These are phyloP conservation scores for Alethe castanea DNA, from an alignment of 2,113 vertebrate genomes.

Conservation along the genomic window DNA sequence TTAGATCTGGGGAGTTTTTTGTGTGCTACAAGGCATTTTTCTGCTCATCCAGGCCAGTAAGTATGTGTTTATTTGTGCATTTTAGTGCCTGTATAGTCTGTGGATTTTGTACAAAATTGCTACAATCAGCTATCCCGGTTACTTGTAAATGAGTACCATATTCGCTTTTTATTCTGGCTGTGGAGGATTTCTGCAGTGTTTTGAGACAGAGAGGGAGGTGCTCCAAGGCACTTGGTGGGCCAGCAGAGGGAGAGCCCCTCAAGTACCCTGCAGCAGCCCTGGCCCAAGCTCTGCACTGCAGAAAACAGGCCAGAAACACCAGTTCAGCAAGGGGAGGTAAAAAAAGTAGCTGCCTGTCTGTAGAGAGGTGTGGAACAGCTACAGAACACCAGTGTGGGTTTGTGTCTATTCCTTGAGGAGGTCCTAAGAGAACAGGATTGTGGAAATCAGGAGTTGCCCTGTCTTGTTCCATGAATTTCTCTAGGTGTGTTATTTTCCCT, in stretches of 20 bases:
- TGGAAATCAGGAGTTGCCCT: not conserved
- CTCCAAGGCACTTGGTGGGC: not conserved
- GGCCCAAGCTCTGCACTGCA: rapidly evolving
- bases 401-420: not conserved
- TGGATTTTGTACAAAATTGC: not conserved
- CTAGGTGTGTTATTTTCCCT: not conserved
- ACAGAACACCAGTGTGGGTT: not conserved
- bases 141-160: not conserved
- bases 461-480: not conserved
- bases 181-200: not conserved
- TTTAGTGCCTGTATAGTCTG: not conserved
- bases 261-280: not conserved
- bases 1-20: not conserved
- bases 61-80: not conserved
- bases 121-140: not conserved
- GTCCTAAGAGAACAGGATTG: not conserved
- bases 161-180: not conserved
- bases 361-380: not conserved
- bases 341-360: not conserved
- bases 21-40: not conserved
- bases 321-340: not conserved
- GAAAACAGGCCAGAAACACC: not conserved
- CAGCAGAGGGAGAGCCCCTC: not conserved
- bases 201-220: not conserved
- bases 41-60: not conserved